A percentile compares a stretch with the other conserved stretches of the same genome.
These are phyloP conservation scores for Helogale parvula DNA, from an alignment of 2,113 vertebrate genomes.

Conservation along the genomic window DNA sequence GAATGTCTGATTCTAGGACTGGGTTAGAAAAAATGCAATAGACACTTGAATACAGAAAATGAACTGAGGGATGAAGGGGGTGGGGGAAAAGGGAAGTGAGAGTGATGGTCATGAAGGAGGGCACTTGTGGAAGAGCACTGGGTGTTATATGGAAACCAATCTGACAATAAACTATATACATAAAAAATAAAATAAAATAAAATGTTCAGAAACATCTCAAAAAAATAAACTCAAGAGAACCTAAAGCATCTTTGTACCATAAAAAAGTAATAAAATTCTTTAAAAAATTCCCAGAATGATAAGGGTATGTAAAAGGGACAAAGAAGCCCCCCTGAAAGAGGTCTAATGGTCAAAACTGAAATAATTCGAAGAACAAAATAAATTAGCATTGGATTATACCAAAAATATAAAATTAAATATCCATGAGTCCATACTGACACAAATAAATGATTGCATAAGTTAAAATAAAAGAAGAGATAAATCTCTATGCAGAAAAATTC, in stretches of 20 bases:
- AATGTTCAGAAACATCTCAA: no score
- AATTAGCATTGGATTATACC: background rate
- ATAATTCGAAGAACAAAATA: background rate
- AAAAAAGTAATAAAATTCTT: background rate
- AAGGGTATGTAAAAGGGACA: background rate
- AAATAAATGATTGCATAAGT: background rate
- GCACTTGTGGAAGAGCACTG: no score
- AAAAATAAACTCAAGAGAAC: background rate
- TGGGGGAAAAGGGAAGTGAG: no score
- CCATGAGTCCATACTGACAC: background rate
- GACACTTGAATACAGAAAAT: no score
- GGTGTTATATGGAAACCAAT: no score
- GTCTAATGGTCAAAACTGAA: background rate
- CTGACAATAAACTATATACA: no score
- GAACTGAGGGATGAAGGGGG: no score
- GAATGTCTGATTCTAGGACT: background rate
- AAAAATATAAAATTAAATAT: background rate
- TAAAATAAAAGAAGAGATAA: background rate
- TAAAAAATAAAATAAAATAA: no score
- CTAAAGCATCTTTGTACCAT: background rate
- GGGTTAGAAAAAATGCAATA: background rate
- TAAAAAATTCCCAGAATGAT: background rate
- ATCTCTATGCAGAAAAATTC: background rate
- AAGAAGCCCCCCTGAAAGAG: background rate
- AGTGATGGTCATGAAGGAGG: no score